Percentiles rank a stretch among this genome's conserved stretches.
These are phyloP conservation scores for Oopsacas minuta DNA, from an alignment of 37 sponge, comb jelly and placozoan species.

Conservation along the genomic window DNA sequence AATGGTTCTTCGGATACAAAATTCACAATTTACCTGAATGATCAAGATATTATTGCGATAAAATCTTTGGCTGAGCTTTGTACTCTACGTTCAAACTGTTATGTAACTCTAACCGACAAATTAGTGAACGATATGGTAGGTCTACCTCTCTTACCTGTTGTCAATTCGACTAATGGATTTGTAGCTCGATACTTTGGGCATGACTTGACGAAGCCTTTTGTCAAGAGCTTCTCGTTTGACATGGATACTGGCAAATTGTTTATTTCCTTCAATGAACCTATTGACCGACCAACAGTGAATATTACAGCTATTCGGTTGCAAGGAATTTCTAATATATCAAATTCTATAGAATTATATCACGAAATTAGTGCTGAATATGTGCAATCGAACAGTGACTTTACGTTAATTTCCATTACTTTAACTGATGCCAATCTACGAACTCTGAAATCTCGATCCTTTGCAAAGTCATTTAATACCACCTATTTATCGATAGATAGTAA, in stretches of 20 bases:
- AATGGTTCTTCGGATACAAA: conserved; percentile 35
- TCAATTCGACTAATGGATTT: conserved; percentile 37
- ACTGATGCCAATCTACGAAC: conserved; percentile 32
- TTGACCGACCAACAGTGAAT: conserved; percentile 45
- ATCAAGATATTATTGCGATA: conserved; percentile 30
- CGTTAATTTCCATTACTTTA: conserved; percentile 34
- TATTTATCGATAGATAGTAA: conserved; percentile 34
- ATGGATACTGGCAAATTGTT: conserved; percentile 37
- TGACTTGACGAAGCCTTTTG: conserved; percentile 39
- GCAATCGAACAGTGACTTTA: conserved; percentile 33
- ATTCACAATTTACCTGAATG: conserved; percentile 33
- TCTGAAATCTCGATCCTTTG: conserved; percentile 61
- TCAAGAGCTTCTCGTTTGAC: conserved; percentile 42
- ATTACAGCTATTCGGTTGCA: conserved; percentile 57
- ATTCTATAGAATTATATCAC: conserved; percentile 20
- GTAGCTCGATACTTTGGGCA: conserved; percentile 37
- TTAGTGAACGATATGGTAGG: conserved; percentile 60
- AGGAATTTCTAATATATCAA: conserved; percentile 31
- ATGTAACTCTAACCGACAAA: conserved; percentile 57
- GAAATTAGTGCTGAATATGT: conserved; percentile 29
- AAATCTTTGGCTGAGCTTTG: conserved; percentile 54
- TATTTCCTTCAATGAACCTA: conserved; percentile 75
- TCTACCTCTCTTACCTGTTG: conserved; percentile 30
- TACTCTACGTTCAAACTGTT: conserved; percentile 66
- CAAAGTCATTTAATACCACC: conserved; percentile 49